A percentile compares a stretch with the other conserved stretches of the same genome.
Evolutionary conservation across 2,113 vertebrate species (phyloP).

Genomic region (Colistium nudipinnis): DNA sequence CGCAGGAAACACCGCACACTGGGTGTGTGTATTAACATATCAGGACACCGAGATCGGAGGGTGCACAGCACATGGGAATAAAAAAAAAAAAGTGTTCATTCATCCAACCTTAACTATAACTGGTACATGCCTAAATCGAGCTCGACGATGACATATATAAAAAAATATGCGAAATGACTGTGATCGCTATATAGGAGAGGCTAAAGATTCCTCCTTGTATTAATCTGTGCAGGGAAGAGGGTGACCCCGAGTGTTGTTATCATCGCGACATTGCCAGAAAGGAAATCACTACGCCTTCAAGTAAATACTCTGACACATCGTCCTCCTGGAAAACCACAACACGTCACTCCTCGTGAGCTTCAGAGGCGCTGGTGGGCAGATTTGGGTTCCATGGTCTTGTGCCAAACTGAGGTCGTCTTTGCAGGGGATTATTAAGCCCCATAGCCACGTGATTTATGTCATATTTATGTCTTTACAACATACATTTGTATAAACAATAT

Average conservation of each 20-base stretch:
- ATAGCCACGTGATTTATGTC: too few relatives aligned
- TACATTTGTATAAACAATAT: background rate
- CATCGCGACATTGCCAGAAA: background rate
- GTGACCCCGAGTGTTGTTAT: background rate
- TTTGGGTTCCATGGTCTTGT: too few relatives aligned
- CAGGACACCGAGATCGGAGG: background rate
- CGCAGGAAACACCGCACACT: conserved; percentile 35
- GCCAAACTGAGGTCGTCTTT: too few relatives aligned
- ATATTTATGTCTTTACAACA: background rate
- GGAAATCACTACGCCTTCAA: background rate
- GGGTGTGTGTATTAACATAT: background rate
- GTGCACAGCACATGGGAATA: background rate
- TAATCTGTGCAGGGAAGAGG: background rate
- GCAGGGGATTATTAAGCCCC: too few relatives aligned
- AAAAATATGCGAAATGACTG: background rate
- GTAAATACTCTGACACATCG: background rate
- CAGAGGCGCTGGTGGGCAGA: background rate
- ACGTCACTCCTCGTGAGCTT: background rate
- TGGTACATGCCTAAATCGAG: background rate
- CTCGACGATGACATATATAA: background rate
- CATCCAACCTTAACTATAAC: background rate
- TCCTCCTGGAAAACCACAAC: background rate
- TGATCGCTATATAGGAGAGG: too few relatives aligned
- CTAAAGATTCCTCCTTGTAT: too few relatives aligned
- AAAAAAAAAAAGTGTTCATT: background rate